These are phyloP conservation scores for Rhodinocichla rosea DNA, from an alignment of 2,113 vertebrate species.

Conservation along the genomic window DNA sequence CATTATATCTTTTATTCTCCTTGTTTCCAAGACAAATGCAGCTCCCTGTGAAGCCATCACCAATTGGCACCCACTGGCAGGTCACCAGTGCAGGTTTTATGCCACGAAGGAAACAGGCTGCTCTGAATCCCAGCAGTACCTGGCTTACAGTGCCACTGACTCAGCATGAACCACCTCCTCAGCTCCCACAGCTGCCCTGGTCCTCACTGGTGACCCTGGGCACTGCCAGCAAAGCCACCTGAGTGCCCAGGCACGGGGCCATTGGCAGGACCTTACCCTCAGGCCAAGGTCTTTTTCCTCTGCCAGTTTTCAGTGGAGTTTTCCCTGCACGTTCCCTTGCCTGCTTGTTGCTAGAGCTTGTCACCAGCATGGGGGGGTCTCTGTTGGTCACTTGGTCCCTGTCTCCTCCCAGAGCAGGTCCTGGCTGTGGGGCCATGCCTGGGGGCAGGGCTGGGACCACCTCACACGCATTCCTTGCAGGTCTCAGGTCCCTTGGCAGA, in stretches of 20 bases:
- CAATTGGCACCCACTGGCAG: neutral
- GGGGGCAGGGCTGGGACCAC: neutral
- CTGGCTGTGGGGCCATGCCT: rapidly evolving
- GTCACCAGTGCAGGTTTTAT: neutral
- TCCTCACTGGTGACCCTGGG: rapidly evolving
- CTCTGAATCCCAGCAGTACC: rapidly evolving
- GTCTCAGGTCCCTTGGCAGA: neutral
- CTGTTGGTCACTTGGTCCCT: neutral
- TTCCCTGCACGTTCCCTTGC: neutral
- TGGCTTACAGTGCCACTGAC: neutral
- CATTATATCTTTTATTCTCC: neutral
- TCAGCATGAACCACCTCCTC: rapidly evolving
- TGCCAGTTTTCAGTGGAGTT: neutral
- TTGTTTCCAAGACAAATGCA: neutral
- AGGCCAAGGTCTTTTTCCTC: too few relatives aligned
- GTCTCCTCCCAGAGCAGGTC: neutral
- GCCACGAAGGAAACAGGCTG: neutral
- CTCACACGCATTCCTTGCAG: rapidly evolving
- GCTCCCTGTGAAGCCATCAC: neutral
- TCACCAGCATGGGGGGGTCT: rapidly evolving
- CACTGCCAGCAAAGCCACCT: neutral
- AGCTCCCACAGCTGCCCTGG: neutral
- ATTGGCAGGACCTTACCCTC: rapidly evolving
- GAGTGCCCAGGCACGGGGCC: rapidly evolving
- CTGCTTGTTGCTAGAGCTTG: rapidly evolving